Conservation (phyloP, 2,888 invertebrate species). For the Patella pellucida region DNA sequence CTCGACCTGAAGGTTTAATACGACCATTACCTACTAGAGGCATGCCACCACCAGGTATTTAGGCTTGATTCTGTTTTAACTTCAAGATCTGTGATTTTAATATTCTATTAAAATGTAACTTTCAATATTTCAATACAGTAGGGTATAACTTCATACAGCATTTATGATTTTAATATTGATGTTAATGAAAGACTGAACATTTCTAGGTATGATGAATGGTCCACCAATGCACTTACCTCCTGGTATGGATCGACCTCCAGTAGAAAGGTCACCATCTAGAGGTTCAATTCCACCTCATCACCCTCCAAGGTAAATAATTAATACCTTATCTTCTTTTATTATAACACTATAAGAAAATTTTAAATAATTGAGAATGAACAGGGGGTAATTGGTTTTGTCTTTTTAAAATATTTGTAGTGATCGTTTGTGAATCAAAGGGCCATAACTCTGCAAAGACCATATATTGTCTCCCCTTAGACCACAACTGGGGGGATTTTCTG, state of each 20-base stretch:
- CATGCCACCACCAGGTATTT: conserved; percentile 58
- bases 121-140: not conserved
- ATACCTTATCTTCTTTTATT: not conserved
- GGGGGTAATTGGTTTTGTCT: too few relatives aligned
- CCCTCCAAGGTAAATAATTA: conserved; percentile 25
- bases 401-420: too few relatives aligned
- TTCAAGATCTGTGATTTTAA: not conserved
- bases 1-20: conserved; percentile 56
- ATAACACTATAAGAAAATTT: too few relatives aligned
- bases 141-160: too few relatives aligned
- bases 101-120: too few relatives aligned
- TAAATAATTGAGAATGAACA: too few relatives aligned
- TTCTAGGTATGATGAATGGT: conserved; percentile 58
- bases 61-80: not conserved
- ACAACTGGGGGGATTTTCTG: too few relatives aligned
- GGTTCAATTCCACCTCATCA: conserved; percentile 38
- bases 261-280: conserved; percentile 50
- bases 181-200: not conserved
- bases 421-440: too few relatives aligned
- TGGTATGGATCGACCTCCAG: conserved; percentile 39
- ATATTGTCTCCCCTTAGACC: too few relatives aligned
- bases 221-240: conserved; percentile 47
- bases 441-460: too few relatives aligned
- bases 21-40: conserved; percentile 61
- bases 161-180: not conserved